These are phyloP conservation scores for Sylvicapra grimmia DNA, from an alignment of 2,113 vertebrate genomes.

Conservation along the genomic window DNA sequence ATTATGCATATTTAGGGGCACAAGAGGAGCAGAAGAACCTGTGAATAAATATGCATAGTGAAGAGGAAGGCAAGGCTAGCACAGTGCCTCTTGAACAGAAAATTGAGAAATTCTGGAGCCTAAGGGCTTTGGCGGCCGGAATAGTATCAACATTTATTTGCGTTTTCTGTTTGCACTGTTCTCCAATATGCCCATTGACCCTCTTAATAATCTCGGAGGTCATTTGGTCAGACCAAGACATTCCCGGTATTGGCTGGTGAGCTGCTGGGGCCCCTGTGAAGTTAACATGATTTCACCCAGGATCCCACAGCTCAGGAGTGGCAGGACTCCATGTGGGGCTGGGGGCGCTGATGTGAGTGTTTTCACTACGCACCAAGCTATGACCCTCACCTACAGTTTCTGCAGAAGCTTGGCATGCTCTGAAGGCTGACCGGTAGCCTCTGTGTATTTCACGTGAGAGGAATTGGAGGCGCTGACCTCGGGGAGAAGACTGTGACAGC, in stretches of 20 bases:
- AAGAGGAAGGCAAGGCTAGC: not conserved
- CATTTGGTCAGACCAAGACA: not conserved
- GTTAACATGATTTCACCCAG: not conserved
- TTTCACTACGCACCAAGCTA: accelerated
- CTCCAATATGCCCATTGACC: not conserved
- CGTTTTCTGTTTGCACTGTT: not conserved
- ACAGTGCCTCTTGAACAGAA: not conserved
- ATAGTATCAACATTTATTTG: not conserved
- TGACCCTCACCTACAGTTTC: not conserved
- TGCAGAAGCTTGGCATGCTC: not conserved
- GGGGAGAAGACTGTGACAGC: constrained; percentile 11
- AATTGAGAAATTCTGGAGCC: not conserved
- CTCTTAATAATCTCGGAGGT: not conserved
- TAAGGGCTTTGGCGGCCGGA: not conserved
- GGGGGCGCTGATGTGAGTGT: not conserved
- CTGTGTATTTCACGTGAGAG: not conserved
- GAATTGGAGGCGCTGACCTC: constrained; percentile 15
- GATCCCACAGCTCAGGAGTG: not conserved
- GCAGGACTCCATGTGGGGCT: not conserved
- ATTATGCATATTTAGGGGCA: not conserved
- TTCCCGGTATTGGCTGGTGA: not conserved
- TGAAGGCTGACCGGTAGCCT: not conserved
- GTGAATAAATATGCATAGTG: not conserved
- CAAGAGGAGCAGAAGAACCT: not conserved
- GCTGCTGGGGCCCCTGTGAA: not conserved